Percentiles rank a stretch among this genome's conserved stretches.
These are phyloP conservation scores for Xenopus tropicalis DNA, from an alignment of 2,113 vertebrate species.

Conservation along the genomic window DNA sequence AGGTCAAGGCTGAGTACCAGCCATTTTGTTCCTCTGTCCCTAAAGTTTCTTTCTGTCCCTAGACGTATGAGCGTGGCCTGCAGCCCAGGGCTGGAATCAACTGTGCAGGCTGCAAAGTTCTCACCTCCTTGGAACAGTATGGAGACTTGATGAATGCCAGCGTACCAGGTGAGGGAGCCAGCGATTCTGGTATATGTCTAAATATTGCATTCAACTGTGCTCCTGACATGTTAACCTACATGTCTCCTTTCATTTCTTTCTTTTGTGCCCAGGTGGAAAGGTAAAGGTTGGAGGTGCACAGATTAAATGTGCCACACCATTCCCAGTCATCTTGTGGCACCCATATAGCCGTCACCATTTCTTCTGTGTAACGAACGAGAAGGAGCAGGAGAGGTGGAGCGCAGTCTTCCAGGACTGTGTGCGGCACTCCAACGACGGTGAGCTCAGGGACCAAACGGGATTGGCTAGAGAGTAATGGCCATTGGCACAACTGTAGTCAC, in stretches of 20 bases:
- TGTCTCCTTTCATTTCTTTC: too few species aligned
- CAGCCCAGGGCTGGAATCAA: conserved; percentile 76
- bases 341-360: conserved; percentile 84
- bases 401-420: conserved; percentile 91
- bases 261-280: conserved; percentile 60
- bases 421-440: conserved; percentile 87
- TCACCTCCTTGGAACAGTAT: conserved; percentile 86
- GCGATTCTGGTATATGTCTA: not conserved
- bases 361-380: conserved; percentile 87
- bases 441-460: conserved; percentile 29
- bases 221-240: not conserved
- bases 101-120: conserved; percentile 87
- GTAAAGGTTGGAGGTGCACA: conserved; percentile 68
- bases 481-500: too few species aligned
- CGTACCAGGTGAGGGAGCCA: conserved; percentile 74
- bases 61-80: conserved; percentile 81
- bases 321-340: conserved; percentile 90
- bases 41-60: not conserved
- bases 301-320: conserved; percentile 79
- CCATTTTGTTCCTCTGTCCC: too few species aligned
- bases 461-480: too few species aligned
- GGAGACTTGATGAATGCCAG: conserved; percentile 78
- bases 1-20: too few species aligned
- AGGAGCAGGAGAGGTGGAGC: conserved; percentile 88
- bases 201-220: not conserved